These are phyloP conservation scores for Halcyon chelicuti DNA, from an alignment of 2,797 vertebrate genomes.

Conservation along the genomic window DNA sequence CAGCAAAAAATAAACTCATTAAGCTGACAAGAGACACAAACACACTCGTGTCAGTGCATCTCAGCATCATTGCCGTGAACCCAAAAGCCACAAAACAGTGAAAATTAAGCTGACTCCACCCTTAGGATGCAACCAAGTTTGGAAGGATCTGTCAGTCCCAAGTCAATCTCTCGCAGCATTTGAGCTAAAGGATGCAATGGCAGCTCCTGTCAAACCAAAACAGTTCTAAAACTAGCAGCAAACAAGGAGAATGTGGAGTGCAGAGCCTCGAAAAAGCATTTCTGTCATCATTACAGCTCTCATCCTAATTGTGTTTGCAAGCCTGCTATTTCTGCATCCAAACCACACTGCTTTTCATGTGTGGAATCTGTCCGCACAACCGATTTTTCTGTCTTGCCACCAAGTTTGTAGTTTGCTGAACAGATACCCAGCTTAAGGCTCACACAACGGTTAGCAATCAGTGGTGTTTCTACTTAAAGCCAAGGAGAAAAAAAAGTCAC, in stretches of 20 bases:
- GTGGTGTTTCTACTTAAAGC: neutral
- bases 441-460: neutral
- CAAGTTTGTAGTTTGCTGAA: neutral
- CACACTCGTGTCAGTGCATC: neutral
- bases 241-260: neutral
- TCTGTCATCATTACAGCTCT: neutral
- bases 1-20: slow-evolving; percentile 58
- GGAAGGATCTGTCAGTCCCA: neutral
- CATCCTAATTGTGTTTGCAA: neutral
- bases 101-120: neutral
- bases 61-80: neutral
- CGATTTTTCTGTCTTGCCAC: neutral
- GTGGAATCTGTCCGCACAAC: neutral
- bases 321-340: neutral
- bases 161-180: neutral
- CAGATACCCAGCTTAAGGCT: neutral
- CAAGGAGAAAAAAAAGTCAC: neutral
- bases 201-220: neutral
- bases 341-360: neutral
- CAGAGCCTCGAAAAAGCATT: neutral
- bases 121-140: neutral
- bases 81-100: neutral
- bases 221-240: neutral
- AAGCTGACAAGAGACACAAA: slow-evolving; percentile 5
- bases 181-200: neutral